Percentiles rank a stretch among this genome's conserved stretches.
Conservation (phyloP, 2,888 invertebrate genomes). For the Cantharis rustica region DNA sequence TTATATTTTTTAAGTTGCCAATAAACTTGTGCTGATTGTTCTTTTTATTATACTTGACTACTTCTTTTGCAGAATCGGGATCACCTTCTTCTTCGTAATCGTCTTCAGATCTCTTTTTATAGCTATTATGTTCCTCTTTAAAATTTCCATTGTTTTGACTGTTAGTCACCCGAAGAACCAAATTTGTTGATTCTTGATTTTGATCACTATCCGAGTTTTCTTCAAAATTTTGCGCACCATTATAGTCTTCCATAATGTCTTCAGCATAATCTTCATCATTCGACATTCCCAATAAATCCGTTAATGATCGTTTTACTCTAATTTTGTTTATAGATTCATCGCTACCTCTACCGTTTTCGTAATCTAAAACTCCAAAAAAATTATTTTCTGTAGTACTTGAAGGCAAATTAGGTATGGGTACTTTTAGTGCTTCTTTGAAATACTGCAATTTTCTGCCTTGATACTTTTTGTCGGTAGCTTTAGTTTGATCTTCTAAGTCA, state of each 20-base stretch:
- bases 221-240: neutral
- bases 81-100: constrained; percentile 25
- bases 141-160: neutral
- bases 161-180: neutral
- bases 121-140: neutral
- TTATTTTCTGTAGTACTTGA: neutral
- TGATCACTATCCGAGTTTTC: constrained; percentile 7
- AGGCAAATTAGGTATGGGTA: neutral
- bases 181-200: neutral
- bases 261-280: constrained; percentile 40
- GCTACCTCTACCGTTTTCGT: constrained; percentile 22
- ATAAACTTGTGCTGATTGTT: neutral
- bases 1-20: neutral
- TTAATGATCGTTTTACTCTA: constrained; percentile 28
- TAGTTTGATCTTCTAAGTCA: neutral
- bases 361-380: constrained; percentile 7
- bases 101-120: constrained; percentile 17
- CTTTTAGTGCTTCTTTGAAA: neutral
- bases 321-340: constrained; percentile 9
- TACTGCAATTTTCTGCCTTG: constrained; percentile 1
- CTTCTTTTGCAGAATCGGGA: constrained; percentile 7
- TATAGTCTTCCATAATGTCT: constrained; percentile 18
- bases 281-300: constrained; percentile 35
- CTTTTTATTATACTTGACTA: constrained; percentile 17
- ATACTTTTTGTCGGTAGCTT: neutral